Percentiles rank a stretch among this genome's conserved stretches.
phyloP scores from a whole-genome alignment of 2,888 invertebrate genomes.

The Leptopilina myrica region DNA sequence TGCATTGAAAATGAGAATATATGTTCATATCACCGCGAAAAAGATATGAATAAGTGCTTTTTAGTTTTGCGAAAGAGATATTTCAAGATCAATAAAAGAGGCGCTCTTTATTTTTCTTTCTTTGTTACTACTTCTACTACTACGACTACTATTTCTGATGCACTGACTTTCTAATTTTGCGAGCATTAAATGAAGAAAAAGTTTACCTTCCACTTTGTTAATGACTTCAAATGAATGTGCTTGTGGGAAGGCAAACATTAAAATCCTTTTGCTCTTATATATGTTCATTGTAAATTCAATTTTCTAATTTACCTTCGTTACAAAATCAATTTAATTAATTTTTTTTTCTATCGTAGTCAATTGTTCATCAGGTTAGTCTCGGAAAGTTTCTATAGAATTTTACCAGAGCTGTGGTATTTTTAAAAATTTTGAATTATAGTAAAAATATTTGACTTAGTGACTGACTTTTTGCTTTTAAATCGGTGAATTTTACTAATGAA shows the following conservation, averaged over 20 bases:
- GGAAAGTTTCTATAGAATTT: background rate
- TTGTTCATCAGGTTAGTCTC: too few relatives aligned
- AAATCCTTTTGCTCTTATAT: background rate
- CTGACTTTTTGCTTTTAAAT: too few relatives aligned
- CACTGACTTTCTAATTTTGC: background rate
- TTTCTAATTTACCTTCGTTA: background rate
- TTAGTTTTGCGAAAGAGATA: background rate
- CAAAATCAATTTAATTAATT: background rate
- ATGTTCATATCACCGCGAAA: constrained; percentile 5
- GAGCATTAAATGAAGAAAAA: background rate
- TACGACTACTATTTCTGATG: background rate
- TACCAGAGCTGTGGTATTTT: too few relatives aligned
- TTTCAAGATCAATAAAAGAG: constrained; percentile 6
- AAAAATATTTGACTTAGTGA: too few relatives aligned
- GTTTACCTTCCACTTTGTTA: constrained; percentile 45
- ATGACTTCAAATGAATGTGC: constrained; percentile 22
- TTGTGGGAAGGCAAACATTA: background rate
- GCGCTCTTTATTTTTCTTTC: background rate
- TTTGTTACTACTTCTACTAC: too few relatives aligned
- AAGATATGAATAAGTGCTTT: constrained; percentile 33
- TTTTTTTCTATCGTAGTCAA: too few relatives aligned
- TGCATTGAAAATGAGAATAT: background rate
- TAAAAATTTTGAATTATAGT: too few relatives aligned
- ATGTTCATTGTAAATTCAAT: background rate
- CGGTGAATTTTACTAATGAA: too few relatives aligned